These are phyloP conservation scores for Argyresthia albistria DNA, from an alignment of 2,888 invertebrate species.

Conservation along the genomic window DNA sequence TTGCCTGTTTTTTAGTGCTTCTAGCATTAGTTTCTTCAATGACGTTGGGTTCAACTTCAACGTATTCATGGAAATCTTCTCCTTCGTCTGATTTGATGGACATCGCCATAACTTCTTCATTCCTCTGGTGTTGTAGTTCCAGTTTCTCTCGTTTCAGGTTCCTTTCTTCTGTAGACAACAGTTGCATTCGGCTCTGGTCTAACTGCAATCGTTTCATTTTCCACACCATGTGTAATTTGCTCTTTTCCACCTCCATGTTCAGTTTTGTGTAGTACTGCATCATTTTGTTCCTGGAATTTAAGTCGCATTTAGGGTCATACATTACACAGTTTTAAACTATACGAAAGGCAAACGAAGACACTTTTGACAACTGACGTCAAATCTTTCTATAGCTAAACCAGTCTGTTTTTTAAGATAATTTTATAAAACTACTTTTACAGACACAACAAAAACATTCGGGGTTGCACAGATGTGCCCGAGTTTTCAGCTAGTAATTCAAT, in stretches of 20 bases:
- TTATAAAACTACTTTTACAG: too few relatives aligned
- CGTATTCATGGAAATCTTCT: slow-evolving; percentile 23
- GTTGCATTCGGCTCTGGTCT: slow-evolving; percentile 54
- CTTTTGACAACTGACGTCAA: too few relatives aligned
- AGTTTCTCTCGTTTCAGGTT: slow-evolving; percentile 70
- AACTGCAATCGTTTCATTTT: slow-evolving; percentile 61
- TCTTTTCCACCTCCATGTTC: slow-evolving; percentile 71
- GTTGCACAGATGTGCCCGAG: too few relatives aligned
- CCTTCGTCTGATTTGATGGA: slow-evolving; percentile 37
- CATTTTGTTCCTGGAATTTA: slow-evolving; percentile 65
- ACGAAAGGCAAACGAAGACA: too few relatives aligned
- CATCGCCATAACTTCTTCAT: slow-evolving; percentile 47
- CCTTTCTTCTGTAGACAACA: slow-evolving; percentile 62
- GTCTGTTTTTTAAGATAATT: too few relatives aligned
- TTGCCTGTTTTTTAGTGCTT: slow-evolving; percentile 26
- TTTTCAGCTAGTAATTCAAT: too few relatives aligned
- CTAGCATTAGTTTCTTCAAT: slow-evolving; percentile 8
- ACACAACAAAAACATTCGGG: too few relatives aligned
- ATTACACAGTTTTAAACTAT: too few relatives aligned
- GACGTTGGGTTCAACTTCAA: slow-evolving; percentile 7
- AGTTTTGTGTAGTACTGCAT: slow-evolving; percentile 77
- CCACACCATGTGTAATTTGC: slow-evolving; percentile 70
- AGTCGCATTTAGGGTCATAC: too few relatives aligned
- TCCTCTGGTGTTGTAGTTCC: slow-evolving; percentile 47
- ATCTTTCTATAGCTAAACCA: too few relatives aligned